Evolutionary conservation across 2,113 vertebrate species (phyloP).

Genomic region (Columba livia): DNA sequence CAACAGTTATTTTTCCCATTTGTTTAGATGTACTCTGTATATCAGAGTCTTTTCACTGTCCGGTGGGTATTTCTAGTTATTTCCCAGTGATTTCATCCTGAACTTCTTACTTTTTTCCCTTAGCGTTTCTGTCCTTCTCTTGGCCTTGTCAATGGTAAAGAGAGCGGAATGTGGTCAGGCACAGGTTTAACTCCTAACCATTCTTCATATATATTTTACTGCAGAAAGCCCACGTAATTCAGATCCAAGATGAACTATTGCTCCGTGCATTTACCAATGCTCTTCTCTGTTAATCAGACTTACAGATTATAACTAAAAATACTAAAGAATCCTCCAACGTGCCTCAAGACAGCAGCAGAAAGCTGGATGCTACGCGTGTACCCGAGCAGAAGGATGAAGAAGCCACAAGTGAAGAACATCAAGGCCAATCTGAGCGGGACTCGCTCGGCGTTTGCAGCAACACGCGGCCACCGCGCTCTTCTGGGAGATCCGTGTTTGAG

Average conservation of each 20-base stretch:
- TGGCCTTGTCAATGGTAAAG: background rate
- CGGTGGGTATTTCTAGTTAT: background rate
- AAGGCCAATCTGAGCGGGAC: background rate
- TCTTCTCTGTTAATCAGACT: constrained; percentile 65
- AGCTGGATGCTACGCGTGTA: background rate
- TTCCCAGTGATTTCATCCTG: background rate
- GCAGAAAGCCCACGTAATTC: background rate
- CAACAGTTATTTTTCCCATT: background rate
- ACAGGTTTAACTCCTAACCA: background rate
- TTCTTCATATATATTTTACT: background rate
- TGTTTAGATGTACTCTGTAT: background rate
- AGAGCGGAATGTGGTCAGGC: background rate
- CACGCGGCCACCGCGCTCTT: accelerated
- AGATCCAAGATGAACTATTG: background rate
- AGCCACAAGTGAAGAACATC: background rate
- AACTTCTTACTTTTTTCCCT: background rate
- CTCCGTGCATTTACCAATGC: background rate
- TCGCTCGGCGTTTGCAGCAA: accelerated
- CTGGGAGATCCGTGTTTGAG: background rate
- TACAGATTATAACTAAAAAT: constrained; percentile 58
- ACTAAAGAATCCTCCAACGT: background rate
- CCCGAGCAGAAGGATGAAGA: background rate
- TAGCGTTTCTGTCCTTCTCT: background rate
- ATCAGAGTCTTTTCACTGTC: background rate
- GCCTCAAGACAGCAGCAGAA: background rate